Base-by-base conservation (phyloP, 2,797 vertebrate species). In the Fringilla coelebs region DNA sequence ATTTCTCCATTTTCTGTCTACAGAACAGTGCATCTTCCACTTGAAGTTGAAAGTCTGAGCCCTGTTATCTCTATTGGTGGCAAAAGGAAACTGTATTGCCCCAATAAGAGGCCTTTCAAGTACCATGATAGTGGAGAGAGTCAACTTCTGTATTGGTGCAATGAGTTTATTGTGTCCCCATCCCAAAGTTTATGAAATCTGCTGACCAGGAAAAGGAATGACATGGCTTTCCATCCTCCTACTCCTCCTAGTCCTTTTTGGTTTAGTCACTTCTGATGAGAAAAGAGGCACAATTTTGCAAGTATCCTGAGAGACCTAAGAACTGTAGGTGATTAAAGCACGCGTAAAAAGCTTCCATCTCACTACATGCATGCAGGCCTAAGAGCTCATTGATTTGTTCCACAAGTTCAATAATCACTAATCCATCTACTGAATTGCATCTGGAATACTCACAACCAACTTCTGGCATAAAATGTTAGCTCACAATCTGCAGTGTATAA, bases 321-420 rank as follows among this genome's bases (percentile, higher is more conserved):
- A 68, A n/a, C 38, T 84, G 31, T 20, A 34, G 29, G 13, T 86
- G 82, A 84, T 81, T 61, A 55, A 72, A 78, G 32, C 29, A 9
- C 26, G 18, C 0, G 0, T 67, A 46, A 43, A 81, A 83, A 68
- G 38, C 70, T 91, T 55, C 74, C 16, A 24, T 66, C 45, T 89
- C 85, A 32, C 62, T 93, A 31, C 38, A 70, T 75, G 55, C 55
- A 25, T 2, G 0, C n/a, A 74, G 57, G 38, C 76, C 46, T 94
- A 88, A 95, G 85, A 91, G 93, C 88, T 81, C 90, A 84, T 81
- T 88, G 88, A 91, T 94, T 94, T 89, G 68, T 81, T 89, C 75
- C 31, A 6, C 54, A 72, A 32, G 43, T 72, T 94, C 88, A 70
- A 1, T 89, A 84, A 74, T 88, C 31, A 45, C 88, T 89, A 77